phyloP scores from a whole-genome alignment of 1,140 invertebrate genomes.

The Orchesella cincta region DNA sequence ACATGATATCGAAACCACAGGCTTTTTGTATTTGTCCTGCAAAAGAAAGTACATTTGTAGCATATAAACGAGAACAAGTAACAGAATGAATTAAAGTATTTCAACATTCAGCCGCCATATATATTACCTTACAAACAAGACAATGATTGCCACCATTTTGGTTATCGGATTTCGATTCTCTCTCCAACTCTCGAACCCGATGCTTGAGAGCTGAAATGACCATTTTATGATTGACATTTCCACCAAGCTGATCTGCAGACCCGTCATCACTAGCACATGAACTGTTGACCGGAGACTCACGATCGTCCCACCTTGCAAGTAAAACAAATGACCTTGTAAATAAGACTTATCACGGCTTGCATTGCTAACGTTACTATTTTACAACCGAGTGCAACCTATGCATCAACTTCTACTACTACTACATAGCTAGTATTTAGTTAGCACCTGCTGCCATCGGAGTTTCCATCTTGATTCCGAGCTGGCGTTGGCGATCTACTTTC shows the following conservation, averaged over 20 bases:
- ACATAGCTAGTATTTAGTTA: neutral
- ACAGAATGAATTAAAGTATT: no score
- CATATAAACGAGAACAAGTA: no score
- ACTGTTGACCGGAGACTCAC: slow-evolving; percentile 23
- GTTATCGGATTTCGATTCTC: slow-evolving; percentile 53
- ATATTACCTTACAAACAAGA: slow-evolving; percentile 84
- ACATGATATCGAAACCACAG: slow-evolving; percentile 91
- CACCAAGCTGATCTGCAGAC: slow-evolving; percentile 14
- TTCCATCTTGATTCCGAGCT: slow-evolving; percentile 23
- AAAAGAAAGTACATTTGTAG: slow-evolving; percentile 51
- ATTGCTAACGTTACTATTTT: no score
- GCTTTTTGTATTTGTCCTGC: slow-evolving; percentile 74
- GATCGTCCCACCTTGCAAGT: slow-evolving; percentile 6
- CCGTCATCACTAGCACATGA: slow-evolving; percentile 26
- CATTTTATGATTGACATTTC: slow-evolving; percentile 38
- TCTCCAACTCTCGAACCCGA: slow-evolving; percentile 70
- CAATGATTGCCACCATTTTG: slow-evolving; percentile 70
- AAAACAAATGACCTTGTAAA: no score
- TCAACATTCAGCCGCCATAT: no score
- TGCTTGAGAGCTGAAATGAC: slow-evolving; percentile 73
- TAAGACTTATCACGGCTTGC: no score
- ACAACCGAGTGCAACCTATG: no score
- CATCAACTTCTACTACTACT: no score
- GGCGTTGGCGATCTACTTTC: slow-evolving; percentile 25
- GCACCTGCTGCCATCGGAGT: slow-evolving; percentile 9